phyloP scores from a whole-genome alignment of 1,140 invertebrate genomes.

The Littorina saxatilis region DNA sequence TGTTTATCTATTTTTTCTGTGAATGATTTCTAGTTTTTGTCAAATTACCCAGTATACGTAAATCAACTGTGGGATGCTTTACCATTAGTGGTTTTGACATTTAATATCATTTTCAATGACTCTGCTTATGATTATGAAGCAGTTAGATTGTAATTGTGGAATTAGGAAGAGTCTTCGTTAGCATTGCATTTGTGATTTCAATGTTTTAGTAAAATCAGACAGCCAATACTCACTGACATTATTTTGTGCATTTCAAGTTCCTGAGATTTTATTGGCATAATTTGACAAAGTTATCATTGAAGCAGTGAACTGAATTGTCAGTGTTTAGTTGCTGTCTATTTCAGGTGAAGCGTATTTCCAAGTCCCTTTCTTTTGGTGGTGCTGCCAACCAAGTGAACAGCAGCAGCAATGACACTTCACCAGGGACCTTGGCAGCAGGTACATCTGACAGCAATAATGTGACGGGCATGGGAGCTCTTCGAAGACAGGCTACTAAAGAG shows the following conservation, averaged over 20 bases:
- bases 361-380: background rate
- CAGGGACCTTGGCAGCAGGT: background rate
- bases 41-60: background rate
- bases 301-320: background rate
- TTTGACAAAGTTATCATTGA: background rate
- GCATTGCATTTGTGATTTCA: background rate
- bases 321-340: background rate
- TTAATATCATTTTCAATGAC: too few species aligned
- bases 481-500: slow-evolving; percentile 31
- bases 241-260: background rate
- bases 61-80: background rate
- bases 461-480: slow-evolving; percentile 3
- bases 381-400: background rate
- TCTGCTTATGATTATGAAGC: too few species aligned
- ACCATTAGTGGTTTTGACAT: too few species aligned
- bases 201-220: background rate
- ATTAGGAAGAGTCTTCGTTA: background rate
- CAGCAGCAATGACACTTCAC: background rate
- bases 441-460: background rate
- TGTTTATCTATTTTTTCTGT: background rate
- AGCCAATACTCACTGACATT: background rate
- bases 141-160: too few species aligned
- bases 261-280: background rate
- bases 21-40: background rate
- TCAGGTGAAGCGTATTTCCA: slow-evolving; percentile 7